phyloP scores from a whole-genome alignment of 1,140 invertebrate species.

The Protaetia brevitarsis region DNA sequence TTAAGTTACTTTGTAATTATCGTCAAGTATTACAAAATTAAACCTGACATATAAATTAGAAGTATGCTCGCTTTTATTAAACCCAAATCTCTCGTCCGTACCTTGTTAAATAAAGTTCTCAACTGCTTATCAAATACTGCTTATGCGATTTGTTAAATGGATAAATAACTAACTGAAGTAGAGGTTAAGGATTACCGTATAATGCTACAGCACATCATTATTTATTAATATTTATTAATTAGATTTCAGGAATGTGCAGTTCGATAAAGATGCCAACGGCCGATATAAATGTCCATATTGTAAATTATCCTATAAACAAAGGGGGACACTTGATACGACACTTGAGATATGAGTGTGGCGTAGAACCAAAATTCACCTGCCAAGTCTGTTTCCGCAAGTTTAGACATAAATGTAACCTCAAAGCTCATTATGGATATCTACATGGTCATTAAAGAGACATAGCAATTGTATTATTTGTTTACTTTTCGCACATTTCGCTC shows the following conservation, averaged over 20 bases:
- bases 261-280: neutral
- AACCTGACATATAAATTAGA: too few relatives aligned
- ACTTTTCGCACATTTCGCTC: neutral
- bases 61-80: too few relatives aligned
- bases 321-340: constrained; percentile 51
- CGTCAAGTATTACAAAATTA: too few relatives aligned
- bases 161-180: neutral
- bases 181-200: neutral
- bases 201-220: neutral
- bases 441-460: constrained; percentile 15
- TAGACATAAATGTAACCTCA: constrained; percentile 52
- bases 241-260: constrained; percentile 19
- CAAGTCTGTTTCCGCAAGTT: constrained; percentile 51
- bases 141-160: too few relatives aligned
- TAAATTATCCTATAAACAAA: constrained; percentile 55
- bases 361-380: constrained; percentile 54
- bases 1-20: too few relatives aligned
- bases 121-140: too few relatives aligned
- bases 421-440: constrained; percentile 36
- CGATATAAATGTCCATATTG: constrained; percentile 50
- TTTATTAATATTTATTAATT: neutral
- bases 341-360: constrained; percentile 57
- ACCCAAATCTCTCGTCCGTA: too few relatives aligned
- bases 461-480: neutral
- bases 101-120: too few relatives aligned